Conservation (phyloP, 2,888 invertebrate species). For the Pandemis cinnamomeana region DNA sequence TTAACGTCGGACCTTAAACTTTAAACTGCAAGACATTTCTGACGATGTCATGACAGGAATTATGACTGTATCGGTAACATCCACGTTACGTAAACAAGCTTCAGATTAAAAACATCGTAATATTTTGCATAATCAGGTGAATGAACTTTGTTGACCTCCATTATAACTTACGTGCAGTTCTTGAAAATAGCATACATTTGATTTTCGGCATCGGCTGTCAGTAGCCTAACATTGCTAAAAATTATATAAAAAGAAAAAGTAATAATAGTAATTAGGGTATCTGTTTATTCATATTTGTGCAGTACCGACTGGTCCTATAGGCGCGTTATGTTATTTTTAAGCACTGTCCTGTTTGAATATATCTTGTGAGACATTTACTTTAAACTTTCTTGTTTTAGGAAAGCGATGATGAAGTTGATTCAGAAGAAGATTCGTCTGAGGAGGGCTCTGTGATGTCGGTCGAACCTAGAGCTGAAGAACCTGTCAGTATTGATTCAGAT, state of each 20-base stretch:
- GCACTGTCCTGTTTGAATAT: neutral
- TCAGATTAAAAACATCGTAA: neutral
- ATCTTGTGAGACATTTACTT: neutral
- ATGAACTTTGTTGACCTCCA: slow-evolving; percentile 20
- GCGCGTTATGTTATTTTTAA: neutral
- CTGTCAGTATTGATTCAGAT: slow-evolving; percentile 74
- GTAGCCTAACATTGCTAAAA: neutral
- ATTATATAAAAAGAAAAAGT: neutral
- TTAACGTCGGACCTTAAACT: neutral
- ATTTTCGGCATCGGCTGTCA: neutral
- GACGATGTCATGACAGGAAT: neutral
- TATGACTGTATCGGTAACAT: slow-evolving; percentile 11
- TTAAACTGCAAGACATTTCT: neutral
- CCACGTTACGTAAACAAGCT: slow-evolving; percentile 7
- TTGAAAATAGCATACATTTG: slow-evolving; percentile 4
- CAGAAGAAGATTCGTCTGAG: slow-evolving; percentile 50
- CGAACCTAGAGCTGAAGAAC: slow-evolving; percentile 62
- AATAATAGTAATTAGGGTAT: neutral
- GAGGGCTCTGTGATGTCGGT: slow-evolving; percentile 53
- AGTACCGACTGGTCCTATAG: no score
- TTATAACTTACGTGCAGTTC: slow-evolving; percentile 9
- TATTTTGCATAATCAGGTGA: neutral
- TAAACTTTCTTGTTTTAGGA: slow-evolving; percentile 50
- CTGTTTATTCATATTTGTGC: neutral
- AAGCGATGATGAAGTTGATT: slow-evolving; percentile 57